A percentile compares a stretch with the other conserved stretches of the same genome.
phyloP scores from a whole-genome alignment of 1,140 invertebrate species.

The Bombus impatiens region DNA sequence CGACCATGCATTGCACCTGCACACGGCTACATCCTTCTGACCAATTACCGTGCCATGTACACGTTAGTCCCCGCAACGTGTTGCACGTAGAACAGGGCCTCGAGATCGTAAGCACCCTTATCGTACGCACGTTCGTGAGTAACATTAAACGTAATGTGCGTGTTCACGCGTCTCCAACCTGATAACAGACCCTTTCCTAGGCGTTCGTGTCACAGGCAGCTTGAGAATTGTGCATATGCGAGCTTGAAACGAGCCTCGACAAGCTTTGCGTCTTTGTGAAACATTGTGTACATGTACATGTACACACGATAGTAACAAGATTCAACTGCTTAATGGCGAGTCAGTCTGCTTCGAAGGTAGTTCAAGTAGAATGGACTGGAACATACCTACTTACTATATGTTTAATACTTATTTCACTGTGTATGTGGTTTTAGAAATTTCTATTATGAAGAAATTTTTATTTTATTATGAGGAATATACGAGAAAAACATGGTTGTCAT shows the following conservation, averaged over 20 bases:
- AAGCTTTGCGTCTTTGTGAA: background rate
- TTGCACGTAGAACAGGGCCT: slow-evolving; percentile 50
- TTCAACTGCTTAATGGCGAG: background rate
- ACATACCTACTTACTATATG: background rate
- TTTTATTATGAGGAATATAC: too few relatives aligned
- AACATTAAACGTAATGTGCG: slow-evolving; percentile 57
- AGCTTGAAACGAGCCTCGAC: background rate
- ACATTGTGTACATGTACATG: background rate
- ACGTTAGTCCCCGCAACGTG: slow-evolving; percentile 54
- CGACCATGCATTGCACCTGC: slow-evolving; percentile 26
- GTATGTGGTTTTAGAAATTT: too few relatives aligned
- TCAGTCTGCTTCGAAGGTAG: background rate
- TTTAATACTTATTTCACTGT: background rate
- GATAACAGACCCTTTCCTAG: slow-evolving; percentile 52
- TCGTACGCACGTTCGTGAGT: slow-evolving; percentile 54
- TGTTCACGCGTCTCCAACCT: slow-evolving; percentile 53
- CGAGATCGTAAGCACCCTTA: slow-evolving; percentile 55
- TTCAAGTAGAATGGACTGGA: background rate
- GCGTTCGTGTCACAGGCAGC: slow-evolving; percentile 38
- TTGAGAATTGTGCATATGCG: slow-evolving; percentile 7
- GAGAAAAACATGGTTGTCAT: too few relatives aligned
- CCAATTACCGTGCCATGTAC: slow-evolving; percentile 49
- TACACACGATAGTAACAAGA: background rate
- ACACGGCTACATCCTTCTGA: slow-evolving; percentile 35
- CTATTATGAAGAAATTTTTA: too few relatives aligned